Percentiles rank a stretch among this genome's conserved stretches.
phyloP scores from a whole-genome alignment of 2,888 invertebrate species.

The Eupithecia subumbrata region DNA sequence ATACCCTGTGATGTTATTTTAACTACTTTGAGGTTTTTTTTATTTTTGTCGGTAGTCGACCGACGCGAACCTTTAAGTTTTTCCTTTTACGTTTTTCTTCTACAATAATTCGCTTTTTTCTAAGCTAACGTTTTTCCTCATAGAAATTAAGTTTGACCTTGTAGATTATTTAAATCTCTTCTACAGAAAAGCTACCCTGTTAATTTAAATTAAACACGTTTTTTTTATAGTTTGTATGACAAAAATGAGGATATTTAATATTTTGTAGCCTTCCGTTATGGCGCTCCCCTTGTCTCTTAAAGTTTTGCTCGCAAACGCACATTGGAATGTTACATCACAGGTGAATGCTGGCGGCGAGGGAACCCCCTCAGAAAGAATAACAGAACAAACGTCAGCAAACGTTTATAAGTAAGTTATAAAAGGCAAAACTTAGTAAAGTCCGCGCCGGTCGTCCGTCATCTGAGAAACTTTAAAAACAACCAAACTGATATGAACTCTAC shows the following conservation, averaged over 20 bases:
- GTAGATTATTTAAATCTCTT: too few species aligned
- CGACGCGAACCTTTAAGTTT: constrained; percentile 12
- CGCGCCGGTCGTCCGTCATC: constrained; percentile 21
- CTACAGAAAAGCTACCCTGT: background rate
- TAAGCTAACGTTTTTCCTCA: background rate
- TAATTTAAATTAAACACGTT: too few species aligned
- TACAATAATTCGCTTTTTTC: background rate
- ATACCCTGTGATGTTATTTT: constrained; percentile 25
- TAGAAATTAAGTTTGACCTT: too few species aligned
- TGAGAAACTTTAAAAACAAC: constrained; percentile 7
- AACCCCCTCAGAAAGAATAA: background rate
- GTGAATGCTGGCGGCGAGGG: background rate
- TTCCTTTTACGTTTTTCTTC: background rate
- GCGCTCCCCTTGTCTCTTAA: background rate
- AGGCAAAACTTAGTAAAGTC: background rate
- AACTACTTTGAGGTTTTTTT: background rate
- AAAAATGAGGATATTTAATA: background rate
- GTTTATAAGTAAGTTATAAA: background rate
- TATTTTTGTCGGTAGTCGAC: constrained; percentile 8
- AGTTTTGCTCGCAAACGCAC: too few species aligned
- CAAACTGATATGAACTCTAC: constrained; percentile 6
- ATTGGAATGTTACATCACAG: background rate
- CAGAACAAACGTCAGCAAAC: background rate
- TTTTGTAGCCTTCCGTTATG: background rate
- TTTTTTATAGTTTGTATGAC: background rate